phyloP scores from a whole-genome alignment of 2,113 vertebrate species.

The Chionodraco myersi region DNA sequence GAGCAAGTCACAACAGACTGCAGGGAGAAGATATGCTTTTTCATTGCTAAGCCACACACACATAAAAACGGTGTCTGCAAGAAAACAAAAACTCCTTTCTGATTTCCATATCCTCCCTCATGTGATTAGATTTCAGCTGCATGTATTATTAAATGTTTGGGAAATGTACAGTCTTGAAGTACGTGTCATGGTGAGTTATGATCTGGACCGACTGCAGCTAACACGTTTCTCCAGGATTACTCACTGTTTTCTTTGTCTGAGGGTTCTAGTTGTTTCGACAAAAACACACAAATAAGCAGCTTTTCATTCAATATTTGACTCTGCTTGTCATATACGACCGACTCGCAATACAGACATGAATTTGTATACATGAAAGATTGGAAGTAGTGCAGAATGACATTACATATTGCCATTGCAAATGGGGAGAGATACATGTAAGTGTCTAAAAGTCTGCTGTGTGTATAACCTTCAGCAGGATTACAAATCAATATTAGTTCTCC shows the following conservation, averaged over 20 bases:
- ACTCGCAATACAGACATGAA: not conserved
- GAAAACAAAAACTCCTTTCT: conserved; percentile 36
- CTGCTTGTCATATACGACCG: not conserved
- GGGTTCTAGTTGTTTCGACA: not conserved
- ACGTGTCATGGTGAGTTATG: conserved; percentile 31
- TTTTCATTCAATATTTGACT: not conserved
- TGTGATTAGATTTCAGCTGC: conserved; percentile 45
- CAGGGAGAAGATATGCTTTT: conserved; percentile 44
- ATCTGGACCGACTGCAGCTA: not conserved
- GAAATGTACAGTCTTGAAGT: conserved; percentile 13
- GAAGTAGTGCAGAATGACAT: conserved; percentile 55
- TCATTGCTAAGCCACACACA: conserved; percentile 40
- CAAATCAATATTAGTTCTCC: conserved; percentile 67
- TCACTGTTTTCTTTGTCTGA: not conserved
- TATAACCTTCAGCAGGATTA: conserved; percentile 53
- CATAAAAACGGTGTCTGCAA: conserved; percentile 11
- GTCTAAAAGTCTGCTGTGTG: conserved; percentile 50
- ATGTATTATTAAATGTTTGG: conserved; percentile 43
- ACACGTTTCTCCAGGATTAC: not conserved
- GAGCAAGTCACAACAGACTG: conserved; percentile 48
- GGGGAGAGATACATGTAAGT: conserved; percentile 46
- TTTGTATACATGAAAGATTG: conserved; percentile 45
- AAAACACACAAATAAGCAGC: conserved; percentile 18
- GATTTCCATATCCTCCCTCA: conserved; percentile 12
- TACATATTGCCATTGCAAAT: conserved; percentile 55